phyloP scores from a whole-genome alignment of 1,140 invertebrate genomes.

The Heliothis virescens region DNA sequence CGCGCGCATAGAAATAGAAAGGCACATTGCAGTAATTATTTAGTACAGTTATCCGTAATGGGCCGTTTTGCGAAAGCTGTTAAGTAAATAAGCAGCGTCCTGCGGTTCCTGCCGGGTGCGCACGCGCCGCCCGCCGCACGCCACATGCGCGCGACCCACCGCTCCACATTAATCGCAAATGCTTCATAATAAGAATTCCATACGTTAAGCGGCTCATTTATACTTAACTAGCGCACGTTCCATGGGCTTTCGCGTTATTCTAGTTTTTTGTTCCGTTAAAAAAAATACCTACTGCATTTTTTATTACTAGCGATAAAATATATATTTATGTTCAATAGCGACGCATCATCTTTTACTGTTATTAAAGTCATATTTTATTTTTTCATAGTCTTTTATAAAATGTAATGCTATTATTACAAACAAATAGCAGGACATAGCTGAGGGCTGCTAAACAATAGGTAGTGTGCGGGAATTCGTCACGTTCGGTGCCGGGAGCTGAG shows the following conservation, averaged over 20 bases:
- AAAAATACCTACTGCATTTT: conserved; percentile 38
- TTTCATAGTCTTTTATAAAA: not conserved
- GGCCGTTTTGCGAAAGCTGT: conserved; percentile 84
- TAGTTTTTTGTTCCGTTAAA: conserved; percentile 27
- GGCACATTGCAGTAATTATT: conserved; percentile 86
- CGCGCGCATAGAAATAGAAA: conserved; percentile 85
- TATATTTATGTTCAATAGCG: conserved; percentile 15
- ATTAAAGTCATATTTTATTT: conserved; percentile 4
- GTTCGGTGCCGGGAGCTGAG: conserved; percentile 17
- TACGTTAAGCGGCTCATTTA: conserved; percentile 48
- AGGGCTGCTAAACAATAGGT: conserved; percentile 7
- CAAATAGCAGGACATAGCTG: not conserved
- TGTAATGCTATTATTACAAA: not conserved
- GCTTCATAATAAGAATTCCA: conserved; percentile 63
- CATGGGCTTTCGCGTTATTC: conserved; percentile 27
- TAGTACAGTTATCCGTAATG: conserved; percentile 85
- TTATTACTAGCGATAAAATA: conserved; percentile 26
- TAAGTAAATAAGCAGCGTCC: conserved; percentile 82
- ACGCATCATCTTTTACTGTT: conserved; percentile 28
- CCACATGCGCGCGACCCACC: conserved; percentile 43
- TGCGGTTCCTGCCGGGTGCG: conserved; percentile 76
- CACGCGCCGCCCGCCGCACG: conserved; percentile 61
- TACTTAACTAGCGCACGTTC: conserved; percentile 43
- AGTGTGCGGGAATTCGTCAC: conserved; percentile 19
- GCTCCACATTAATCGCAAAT: conserved; percentile 50